Percentiles rank a stretch among this genome's conserved stretches.
Conservation (phyloP, 1,140 invertebrate genomes). For the Halotydeus destructor region DNA sequence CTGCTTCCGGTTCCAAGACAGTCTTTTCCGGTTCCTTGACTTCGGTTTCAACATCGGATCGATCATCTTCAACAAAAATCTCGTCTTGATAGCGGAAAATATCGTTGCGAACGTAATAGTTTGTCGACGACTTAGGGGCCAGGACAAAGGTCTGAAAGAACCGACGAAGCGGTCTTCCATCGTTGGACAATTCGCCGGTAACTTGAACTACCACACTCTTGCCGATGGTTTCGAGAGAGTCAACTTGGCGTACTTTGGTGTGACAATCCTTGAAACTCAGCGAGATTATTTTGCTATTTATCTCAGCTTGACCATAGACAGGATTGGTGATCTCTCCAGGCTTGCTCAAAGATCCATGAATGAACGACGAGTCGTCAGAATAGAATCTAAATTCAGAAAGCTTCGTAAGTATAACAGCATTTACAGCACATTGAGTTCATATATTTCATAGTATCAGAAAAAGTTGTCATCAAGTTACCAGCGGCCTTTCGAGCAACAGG, state of each 20-base stretch:
- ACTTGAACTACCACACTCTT: slow-evolving; percentile 86
- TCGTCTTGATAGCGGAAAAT: slow-evolving; percentile 93
- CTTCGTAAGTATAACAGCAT: slow-evolving; percentile 16
- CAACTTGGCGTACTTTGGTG: slow-evolving; percentile 83
- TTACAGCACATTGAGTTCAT: slow-evolving; percentile 11
- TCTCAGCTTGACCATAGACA: slow-evolving; percentile 75
- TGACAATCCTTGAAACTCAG: slow-evolving; percentile 88
- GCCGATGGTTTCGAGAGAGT: slow-evolving; percentile 69
- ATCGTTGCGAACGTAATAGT: slow-evolving; percentile 95
- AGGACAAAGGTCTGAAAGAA: slow-evolving; percentile 96
- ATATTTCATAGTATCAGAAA: not conserved
- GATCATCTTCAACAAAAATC: slow-evolving; percentile 54
- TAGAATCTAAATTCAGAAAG: slow-evolving; percentile 82
- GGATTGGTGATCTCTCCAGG: slow-evolving; percentile 56
- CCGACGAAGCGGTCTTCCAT: slow-evolving; percentile 79
- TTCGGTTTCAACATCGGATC: slow-evolving; percentile 21
- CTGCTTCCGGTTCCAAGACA: not conserved
- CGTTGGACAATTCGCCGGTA: slow-evolving; percentile 80
- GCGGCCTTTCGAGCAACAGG: not conserved
- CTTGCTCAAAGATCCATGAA: slow-evolving; percentile 68
- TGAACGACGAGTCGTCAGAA: slow-evolving; percentile 79
- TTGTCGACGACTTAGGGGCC: slow-evolving; percentile 37
- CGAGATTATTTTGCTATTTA: slow-evolving; percentile 84
- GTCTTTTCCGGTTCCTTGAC: not conserved
- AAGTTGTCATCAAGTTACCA: not conserved